Percentiles rank a stretch among this genome's conserved stretches.
Conservation (phyloP, 2,888 invertebrate genomes). For the Listrodromus nycthemerus region DNA sequence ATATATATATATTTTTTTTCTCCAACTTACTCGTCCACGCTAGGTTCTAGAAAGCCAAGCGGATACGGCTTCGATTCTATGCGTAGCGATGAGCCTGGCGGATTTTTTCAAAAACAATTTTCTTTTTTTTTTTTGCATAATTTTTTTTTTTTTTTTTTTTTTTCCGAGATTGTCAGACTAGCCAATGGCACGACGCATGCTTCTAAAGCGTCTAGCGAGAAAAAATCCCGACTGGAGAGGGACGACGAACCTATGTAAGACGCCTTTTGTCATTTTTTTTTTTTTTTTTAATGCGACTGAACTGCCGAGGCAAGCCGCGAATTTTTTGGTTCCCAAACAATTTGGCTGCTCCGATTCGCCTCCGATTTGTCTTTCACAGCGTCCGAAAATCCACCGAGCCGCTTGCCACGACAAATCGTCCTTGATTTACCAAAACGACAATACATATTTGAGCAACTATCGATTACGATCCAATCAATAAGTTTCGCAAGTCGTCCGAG, state of each 20-base stretch:
- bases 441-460: slow-evolving; percentile 65
- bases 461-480: slow-evolving; percentile 44
- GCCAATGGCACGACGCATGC: slow-evolving; percentile 60
- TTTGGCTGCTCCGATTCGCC: too few relatives aligned
- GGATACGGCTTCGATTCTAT: slow-evolving; percentile 65
- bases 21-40: slow-evolving; percentile 44
- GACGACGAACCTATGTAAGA: slow-evolving; percentile 60
- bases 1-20: background rate
- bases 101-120: slow-evolving; percentile 14
- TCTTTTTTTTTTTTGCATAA: background rate
- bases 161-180: slow-evolving; percentile 42
- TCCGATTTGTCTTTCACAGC: background rate
- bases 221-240: slow-evolving; percentile 49
- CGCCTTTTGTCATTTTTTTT: slow-evolving; percentile 26
- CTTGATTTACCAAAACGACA: slow-evolving; percentile 51
- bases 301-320: slow-evolving; percentile 53
- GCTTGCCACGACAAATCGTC: slow-evolving; percentile 41
- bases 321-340: background rate
- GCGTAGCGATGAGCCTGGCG: slow-evolving; percentile 64
- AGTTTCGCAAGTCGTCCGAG: slow-evolving; percentile 47
- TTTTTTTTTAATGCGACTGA: slow-evolving; percentile 48
- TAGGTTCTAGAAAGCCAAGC: slow-evolving; percentile 66
- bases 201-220: slow-evolving; percentile 61
- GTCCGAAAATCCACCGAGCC: background rate
- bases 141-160: slow-evolving; percentile 10